Evolutionary conservation across 2,888 invertebrate species (phyloP).

Genomic region (Calliphora vomitoria): DNA sequence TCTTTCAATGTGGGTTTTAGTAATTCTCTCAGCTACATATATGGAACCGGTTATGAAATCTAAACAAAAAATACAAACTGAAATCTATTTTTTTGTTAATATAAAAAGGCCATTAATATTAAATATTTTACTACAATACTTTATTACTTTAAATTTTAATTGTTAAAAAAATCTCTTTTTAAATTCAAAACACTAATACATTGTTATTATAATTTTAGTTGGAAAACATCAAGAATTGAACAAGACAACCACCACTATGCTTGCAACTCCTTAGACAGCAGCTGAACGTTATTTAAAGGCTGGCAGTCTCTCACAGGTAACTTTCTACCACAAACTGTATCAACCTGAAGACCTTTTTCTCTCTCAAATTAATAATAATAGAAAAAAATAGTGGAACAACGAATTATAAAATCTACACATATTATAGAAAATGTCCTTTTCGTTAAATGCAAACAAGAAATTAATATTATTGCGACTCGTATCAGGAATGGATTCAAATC

Average conservation of each 20-base stretch:
- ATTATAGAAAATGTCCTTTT: constrained; percentile 3
- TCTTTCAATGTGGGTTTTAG: no score
- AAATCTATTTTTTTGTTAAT: not conserved
- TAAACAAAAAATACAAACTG: constrained; percentile 3
- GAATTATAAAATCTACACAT: constrained; percentile 40
- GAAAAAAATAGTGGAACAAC: constrained; percentile 55
- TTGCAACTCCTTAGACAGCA: not conserved
- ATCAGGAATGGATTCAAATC: constrained; percentile 45
- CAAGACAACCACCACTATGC: not conserved
- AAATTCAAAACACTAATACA: constrained; percentile 40
- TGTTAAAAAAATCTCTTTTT: not conserved
- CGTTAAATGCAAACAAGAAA: not conserved
- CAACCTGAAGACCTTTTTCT: constrained; percentile 69
- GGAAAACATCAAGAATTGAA: constrained; percentile 28
- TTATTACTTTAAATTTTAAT: not conserved
- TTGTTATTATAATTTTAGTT: constrained; percentile 63
- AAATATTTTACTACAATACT: constrained; percentile 19
- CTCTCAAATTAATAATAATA: constrained; percentile 37
- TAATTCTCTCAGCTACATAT: no score
- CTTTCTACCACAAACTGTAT: constrained; percentile 65
- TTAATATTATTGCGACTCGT: not conserved
- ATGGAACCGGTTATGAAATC: constrained; percentile 54
- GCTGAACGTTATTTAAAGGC: not conserved
- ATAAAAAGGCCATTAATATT: not conserved
- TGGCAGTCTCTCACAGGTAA: constrained; percentile 61